A percentile compares a stretch with the other conserved stretches of the same genome.
These are phyloP conservation scores for Pongo abelii DNA, from an alignment of 2,113 vertebrate genomes.

Conservation along the genomic window DNA sequence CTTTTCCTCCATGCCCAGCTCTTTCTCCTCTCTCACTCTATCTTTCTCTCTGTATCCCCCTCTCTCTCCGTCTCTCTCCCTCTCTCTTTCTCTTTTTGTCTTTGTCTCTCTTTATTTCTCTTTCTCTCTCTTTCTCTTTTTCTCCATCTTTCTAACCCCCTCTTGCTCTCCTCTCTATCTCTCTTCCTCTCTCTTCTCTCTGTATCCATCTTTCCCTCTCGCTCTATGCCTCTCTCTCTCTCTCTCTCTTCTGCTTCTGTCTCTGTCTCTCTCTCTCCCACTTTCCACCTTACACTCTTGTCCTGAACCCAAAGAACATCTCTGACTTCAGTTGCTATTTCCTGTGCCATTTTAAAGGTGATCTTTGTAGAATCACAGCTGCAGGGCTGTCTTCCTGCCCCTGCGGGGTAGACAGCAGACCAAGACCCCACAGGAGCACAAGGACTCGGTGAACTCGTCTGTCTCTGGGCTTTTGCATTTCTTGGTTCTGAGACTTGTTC, in stretches of 20 bases:
- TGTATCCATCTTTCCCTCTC: no score
- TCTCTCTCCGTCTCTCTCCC: no score
- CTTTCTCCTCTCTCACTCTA: no score
- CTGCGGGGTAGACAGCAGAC: background rate
- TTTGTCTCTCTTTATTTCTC: no score
- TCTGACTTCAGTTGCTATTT: background rate
- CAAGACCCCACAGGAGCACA: background rate
- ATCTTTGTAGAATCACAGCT: background rate
- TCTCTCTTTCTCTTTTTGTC: no score
- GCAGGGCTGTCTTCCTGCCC: background rate
- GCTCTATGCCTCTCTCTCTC: background rate
- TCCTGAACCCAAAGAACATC: background rate
- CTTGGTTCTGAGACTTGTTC: background rate
- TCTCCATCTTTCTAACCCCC: no score
- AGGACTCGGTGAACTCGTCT: background rate
- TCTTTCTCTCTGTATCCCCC: no score
- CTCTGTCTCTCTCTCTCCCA: no score
- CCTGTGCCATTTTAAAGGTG: background rate
- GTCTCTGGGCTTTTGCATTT: background rate
- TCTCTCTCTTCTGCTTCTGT: background rate
- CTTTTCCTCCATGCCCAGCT: no score
- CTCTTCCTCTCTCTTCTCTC: no score
- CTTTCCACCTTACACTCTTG: background rate
- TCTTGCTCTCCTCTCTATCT: no score
- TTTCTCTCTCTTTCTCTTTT: no score